Percentiles rank a stretch among this genome's conserved stretches.
phyloP scores from a whole-genome alignment of 1,140 invertebrate genomes.

The Limonius californicus region DNA sequence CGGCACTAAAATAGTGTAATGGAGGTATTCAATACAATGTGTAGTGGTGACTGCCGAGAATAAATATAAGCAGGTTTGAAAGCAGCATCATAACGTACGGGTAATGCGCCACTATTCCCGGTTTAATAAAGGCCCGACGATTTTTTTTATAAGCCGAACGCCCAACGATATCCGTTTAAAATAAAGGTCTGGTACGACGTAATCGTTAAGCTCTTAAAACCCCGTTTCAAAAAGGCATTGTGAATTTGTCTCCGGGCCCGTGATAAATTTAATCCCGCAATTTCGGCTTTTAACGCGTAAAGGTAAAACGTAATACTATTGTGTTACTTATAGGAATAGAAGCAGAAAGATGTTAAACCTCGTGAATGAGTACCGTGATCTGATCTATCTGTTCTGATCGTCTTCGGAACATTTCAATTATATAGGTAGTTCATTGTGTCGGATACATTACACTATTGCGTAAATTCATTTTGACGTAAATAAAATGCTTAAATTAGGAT shows the following conservation, averaged over 20 bases:
- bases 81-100: background rate
- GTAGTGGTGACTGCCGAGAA: background rate
- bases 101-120: background rate
- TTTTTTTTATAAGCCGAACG: background rate
- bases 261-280: background rate
- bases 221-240: background rate
- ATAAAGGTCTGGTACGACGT: background rate
- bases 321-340: conserved; percentile 8
- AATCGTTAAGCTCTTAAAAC: background rate
- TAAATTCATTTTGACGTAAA: no score
- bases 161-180: conserved; percentile 5
- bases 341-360: background rate
- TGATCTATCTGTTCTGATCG: no score
- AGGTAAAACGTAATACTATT: background rate
- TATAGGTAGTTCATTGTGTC: no score
- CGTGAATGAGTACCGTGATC: no score
- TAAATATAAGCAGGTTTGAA: background rate
- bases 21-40: background rate
- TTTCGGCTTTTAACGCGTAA: conserved; percentile 9
- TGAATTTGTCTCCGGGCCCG: background rate
- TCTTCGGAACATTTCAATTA: no score
- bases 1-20: background rate
- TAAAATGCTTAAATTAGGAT: no score
- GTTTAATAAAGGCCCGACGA: background rate
- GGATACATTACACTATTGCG: no score